Conservation (phyloP, 2,797 vertebrate species). For the Gadopsis marmoratus region DNA sequence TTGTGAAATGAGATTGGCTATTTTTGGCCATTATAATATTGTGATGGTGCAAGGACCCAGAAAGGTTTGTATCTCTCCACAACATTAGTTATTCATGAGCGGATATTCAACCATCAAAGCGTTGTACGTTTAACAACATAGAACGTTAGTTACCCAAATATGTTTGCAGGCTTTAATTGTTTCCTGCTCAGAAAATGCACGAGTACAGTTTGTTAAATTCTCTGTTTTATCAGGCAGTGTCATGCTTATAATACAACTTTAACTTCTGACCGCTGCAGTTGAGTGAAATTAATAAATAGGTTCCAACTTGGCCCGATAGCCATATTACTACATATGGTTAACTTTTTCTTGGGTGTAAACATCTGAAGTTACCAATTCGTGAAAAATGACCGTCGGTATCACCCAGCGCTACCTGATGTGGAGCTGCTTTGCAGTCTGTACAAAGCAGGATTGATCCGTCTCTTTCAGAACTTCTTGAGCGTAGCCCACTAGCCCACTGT, state of each 20-base stretch:
- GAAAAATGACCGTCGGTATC: neutral
- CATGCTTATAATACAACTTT: too few species aligned
- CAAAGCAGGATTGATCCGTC: slow-evolving; percentile 97
- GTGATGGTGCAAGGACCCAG: neutral
- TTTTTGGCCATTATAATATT: neutral
- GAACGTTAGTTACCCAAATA: too few species aligned
- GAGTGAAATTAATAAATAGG: too few species aligned
- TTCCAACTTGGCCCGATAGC: too few species aligned
- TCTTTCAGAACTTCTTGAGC: slow-evolving; percentile 99
- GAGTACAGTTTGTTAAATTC: neutral
- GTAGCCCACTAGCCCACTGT: slow-evolving; percentile 96
- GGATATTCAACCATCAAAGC: too few species aligned
- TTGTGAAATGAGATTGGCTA: neutral
- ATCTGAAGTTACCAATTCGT: neutral
- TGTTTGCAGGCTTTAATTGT: too few species aligned
- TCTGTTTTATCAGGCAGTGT: too few species aligned
- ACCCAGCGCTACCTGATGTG: slow-evolving; percentile 88
- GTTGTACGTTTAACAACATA: too few species aligned
- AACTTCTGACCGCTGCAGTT: too few species aligned
- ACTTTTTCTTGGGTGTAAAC: neutral
- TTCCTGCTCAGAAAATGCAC: too few species aligned
- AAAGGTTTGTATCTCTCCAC: too few species aligned
- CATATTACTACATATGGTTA: neutral
- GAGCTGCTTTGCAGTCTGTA: slow-evolving; percentile 97
- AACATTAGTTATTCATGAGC: neutral